Evolutionary conservation across 2,113 vertebrate species (phyloP).

Genomic region (Anas platyrhynchos): DNA sequence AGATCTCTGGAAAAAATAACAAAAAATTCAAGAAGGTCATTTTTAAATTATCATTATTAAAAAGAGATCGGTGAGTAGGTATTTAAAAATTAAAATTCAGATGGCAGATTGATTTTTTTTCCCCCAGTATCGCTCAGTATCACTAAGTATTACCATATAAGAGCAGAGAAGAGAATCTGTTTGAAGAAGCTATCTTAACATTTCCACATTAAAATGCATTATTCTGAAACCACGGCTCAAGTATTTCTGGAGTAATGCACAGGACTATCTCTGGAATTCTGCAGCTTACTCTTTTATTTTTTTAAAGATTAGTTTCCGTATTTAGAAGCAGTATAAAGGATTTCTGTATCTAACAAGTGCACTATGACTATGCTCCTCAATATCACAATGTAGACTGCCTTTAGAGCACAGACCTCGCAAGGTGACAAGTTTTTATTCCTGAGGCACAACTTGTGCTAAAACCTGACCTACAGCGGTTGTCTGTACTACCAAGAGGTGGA

Average conservation of each 20-base stretch:
- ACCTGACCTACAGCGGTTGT: conserved; percentile 16
- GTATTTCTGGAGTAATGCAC: not conserved
- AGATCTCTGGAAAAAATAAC: not conserved
- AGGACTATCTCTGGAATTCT: not conserved
- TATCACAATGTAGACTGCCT: not conserved
- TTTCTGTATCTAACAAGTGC: not conserved
- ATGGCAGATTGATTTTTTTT: not conserved
- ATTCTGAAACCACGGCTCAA: conserved; percentile 5
- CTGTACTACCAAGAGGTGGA: conserved; percentile 69
- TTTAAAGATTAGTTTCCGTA: not conserved
- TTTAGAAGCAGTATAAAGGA: accelerated
- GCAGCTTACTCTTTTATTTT: not conserved
- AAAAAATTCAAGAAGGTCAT: not conserved
- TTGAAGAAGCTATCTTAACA: conserved; percentile 1
- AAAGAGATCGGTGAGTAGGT: not conserved
- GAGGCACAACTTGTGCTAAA: not conserved
- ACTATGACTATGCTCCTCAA: not conserved
- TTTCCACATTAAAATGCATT: conserved; percentile 12
- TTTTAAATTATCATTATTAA: not conserved
- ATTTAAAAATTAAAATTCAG: not conserved
- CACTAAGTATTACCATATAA: conserved; percentile 36
- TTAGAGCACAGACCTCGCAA: not conserved
- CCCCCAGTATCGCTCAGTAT: not conserved
- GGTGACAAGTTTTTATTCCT: not conserved
- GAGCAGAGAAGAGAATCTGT: conserved; percentile 20